Conservation (phyloP, 2,113 vertebrate genomes). For the Elephantulus edwardii region DNA sequence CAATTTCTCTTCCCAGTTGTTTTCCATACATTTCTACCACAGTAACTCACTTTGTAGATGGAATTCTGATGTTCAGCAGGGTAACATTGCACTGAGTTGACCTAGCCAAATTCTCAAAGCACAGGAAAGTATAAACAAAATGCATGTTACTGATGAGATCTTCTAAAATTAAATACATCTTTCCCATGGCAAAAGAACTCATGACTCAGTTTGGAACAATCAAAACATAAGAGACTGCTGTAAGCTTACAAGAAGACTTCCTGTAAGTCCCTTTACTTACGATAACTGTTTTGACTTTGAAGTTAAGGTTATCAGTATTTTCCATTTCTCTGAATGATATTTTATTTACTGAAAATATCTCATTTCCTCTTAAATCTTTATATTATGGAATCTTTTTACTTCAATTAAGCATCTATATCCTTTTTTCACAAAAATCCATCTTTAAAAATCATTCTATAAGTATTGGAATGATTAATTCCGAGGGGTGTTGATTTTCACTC, state of each 20-base stretch:
- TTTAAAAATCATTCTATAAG: slow-evolving; percentile 19
- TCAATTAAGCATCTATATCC: neutral
- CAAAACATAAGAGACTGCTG: neutral
- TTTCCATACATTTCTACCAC: neutral
- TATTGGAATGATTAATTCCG: neutral
- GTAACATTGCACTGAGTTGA: neutral
- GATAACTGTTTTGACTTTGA: neutral
- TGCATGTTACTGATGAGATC: neutral
- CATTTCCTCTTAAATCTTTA: neutral
- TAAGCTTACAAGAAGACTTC: neutral
- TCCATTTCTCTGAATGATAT: neutral
- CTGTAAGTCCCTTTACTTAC: neutral
- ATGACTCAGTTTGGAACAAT: neutral
- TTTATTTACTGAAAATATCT: neutral
- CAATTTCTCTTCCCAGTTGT: neutral
- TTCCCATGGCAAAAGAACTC: neutral
- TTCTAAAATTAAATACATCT: slow-evolving; percentile 44
- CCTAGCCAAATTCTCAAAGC: neutral
- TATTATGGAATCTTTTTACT: slow-evolving; percentile 8
- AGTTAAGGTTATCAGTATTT: neutral
- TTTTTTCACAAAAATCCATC: neutral
- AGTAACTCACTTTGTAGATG: neutral
- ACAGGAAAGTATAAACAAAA: slow-evolving; percentile 37
- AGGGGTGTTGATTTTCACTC: neutral
- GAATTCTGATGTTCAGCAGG: neutral